phyloP scores from a whole-genome alignment of 2,797 vertebrate species.

The Danio albolineatus region DNA sequence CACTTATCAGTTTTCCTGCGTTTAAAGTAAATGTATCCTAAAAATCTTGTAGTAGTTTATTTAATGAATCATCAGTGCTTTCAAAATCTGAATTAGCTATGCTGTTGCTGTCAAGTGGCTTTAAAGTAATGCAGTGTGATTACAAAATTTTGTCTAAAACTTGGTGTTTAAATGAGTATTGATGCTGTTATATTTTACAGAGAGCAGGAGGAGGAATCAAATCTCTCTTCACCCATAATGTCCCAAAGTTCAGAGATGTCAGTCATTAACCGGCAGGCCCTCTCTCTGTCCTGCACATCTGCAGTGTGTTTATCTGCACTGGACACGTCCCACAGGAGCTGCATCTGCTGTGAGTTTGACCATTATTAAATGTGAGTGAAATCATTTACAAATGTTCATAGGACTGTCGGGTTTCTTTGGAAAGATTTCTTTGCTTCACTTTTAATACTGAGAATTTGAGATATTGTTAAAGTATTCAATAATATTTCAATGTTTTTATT shows the following conservation, averaged over 20 bases:
- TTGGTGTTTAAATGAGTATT: neutral
- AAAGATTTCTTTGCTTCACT: too few relatives aligned
- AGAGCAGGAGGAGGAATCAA: slow-evolving; percentile 27
- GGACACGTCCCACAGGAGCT: neutral
- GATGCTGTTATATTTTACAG: neutral
- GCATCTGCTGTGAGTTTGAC: neutral
- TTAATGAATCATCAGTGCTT: neutral
- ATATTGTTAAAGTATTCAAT: too few relatives aligned
- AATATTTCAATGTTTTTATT: too few relatives aligned
- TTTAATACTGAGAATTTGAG: too few relatives aligned
- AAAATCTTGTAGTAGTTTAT: neutral
- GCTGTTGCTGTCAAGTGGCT: neutral
- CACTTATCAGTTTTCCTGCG: neutral
- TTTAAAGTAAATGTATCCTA: neutral
- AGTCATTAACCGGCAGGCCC: slow-evolving; percentile 73
- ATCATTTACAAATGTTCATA: neutral
- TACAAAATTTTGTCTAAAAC: neutral
- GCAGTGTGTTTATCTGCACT: slow-evolving; percentile 9
- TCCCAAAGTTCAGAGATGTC: slow-evolving; percentile 64
- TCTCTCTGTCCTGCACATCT: neutral
- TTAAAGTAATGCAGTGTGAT: neutral
- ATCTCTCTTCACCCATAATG: slow-evolving; percentile 36
- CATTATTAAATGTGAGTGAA: neutral
- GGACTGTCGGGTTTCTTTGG: neutral
- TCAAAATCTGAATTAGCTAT: neutral